A percentile compares a stretch with the other conserved stretches of the same genome.
Conservation (phyloP, 2,888 invertebrate species). For the Archaeoteleia sp. region DNA sequence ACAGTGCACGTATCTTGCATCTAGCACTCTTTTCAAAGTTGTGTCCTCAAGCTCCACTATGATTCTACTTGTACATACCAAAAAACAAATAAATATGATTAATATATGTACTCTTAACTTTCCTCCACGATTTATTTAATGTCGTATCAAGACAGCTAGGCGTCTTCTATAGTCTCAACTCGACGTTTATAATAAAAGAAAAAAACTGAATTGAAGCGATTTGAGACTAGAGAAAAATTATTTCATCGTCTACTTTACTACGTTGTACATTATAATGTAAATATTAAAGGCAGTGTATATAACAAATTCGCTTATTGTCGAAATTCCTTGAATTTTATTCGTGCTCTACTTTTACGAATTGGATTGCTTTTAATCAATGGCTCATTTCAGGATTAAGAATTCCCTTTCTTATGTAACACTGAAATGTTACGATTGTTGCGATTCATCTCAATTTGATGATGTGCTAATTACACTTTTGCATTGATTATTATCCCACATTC, state of each 20-base stretch:
- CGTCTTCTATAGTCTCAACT: slow-evolving; percentile 44
- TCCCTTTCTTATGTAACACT: slow-evolving; percentile 27
- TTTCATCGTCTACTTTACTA: slow-evolving; percentile 58
- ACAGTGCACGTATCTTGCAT: slow-evolving; percentile 17
- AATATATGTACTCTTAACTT: slow-evolving; percentile 29
- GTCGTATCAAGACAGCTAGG: slow-evolving; percentile 33
- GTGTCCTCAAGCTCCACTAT: slow-evolving; percentile 37
- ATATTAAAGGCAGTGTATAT: slow-evolving; percentile 62
- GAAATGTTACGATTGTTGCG: slow-evolving; percentile 5
- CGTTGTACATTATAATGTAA: slow-evolving; percentile 71
- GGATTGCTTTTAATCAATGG: slow-evolving; percentile 33
- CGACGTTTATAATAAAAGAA: slow-evolving; percentile 38
- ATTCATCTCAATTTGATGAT: slow-evolving; percentile 7
- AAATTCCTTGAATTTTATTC: slow-evolving; percentile 31
- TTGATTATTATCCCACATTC: no score
- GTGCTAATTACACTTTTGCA: no score
- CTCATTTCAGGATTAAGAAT: slow-evolving; percentile 12
- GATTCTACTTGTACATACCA: slow-evolving; percentile 31
- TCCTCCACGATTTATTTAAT: slow-evolving; percentile 32
- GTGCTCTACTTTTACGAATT: slow-evolving; percentile 45
- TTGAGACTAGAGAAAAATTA: slow-evolving; percentile 42
- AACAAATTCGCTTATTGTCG: slow-evolving; percentile 35
- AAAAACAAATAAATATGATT: slow-evolving; percentile 11
- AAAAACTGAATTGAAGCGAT: no score
- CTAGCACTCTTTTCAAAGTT: slow-evolving; percentile 29